phyloP scores from a whole-genome alignment of 2,797 vertebrate species.

The Sebastes hubbsi region DNA sequence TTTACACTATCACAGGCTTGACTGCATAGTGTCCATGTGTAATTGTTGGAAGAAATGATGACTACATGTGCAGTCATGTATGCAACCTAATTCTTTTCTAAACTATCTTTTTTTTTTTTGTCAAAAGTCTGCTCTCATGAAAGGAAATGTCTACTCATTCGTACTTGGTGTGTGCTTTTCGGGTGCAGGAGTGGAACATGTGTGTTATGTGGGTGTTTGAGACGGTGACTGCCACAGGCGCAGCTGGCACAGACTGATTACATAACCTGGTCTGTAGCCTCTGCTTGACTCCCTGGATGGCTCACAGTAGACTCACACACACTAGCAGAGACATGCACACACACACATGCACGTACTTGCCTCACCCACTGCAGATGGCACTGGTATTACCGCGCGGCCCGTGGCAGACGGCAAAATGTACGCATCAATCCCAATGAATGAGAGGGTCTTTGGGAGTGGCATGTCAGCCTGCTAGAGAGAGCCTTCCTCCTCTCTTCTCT shows the following conservation, averaged over 20 bases:
- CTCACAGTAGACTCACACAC: constrained; percentile 66
- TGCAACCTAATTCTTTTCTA: neutral
- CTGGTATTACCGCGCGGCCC: constrained; percentile 15
- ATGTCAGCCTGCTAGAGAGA: neutral
- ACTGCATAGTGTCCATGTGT: constrained; percentile 27
- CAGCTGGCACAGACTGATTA: constrained; percentile 81
- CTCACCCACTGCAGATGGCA: constrained; percentile 58
- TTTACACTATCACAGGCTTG: constrained; percentile 24
- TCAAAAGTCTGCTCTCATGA: neutral
- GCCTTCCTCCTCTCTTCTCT: constrained; percentile 3
- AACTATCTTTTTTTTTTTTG: neutral
- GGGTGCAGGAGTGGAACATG: neutral
- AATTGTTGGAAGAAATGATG: constrained; percentile 27
- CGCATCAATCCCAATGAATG: constrained; percentile 34
- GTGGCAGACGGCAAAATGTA: constrained; percentile 17
- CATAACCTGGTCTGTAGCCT: constrained; percentile 76
- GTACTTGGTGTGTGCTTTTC: neutral
- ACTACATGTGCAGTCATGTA: constrained; percentile 11
- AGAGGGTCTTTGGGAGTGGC: constrained; percentile 20
- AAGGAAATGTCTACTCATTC: neutral
- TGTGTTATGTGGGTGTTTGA: constrained; percentile 47
- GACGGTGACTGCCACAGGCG: constrained; percentile 69
- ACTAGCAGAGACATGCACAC: constrained; percentile 25
- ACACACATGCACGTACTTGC: constrained; percentile 29
- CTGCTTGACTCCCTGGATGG: constrained; percentile 63